Evolutionary conservation across 2,888 invertebrate genomes (phyloP).

Genomic region (Salticus scenicus): DNA sequence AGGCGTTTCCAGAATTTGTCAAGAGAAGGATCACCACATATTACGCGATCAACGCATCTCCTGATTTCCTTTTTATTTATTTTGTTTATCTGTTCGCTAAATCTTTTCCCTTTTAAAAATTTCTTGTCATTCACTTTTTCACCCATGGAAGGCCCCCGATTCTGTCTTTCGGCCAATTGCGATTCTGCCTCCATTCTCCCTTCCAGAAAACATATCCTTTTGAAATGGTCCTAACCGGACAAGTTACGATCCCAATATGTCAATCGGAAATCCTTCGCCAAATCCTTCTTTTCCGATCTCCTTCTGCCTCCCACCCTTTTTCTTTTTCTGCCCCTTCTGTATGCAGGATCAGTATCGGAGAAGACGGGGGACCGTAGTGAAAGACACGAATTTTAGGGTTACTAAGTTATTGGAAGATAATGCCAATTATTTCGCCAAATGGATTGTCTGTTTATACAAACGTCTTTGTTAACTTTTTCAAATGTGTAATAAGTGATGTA

Average conservation of each 20-base stretch:
- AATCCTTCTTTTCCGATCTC: slow-evolving; percentile 64
- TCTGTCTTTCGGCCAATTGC: slow-evolving; percentile 63
- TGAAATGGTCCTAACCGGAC: slow-evolving; percentile 62
- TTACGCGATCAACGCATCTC: slow-evolving; percentile 67
- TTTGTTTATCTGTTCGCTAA: slow-evolving; percentile 2
- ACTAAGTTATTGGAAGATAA: not conserved
- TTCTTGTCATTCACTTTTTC: slow-evolving; percentile 39
- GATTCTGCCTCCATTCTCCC: not conserved
- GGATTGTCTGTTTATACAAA: too few relatives aligned
- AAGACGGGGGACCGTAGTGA: slow-evolving; percentile 34
- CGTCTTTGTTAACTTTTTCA: too few relatives aligned
- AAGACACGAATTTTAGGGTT: slow-evolving; percentile 63
- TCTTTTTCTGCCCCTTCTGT: not conserved
- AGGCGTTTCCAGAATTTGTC: slow-evolving; percentile 68
- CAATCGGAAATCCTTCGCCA: slow-evolving; percentile 65
- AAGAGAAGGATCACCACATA: slow-evolving; percentile 69
- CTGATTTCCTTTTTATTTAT: slow-evolving; percentile 6
- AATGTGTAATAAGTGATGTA: too few relatives aligned
- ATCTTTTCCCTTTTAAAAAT: slow-evolving; percentile 24
- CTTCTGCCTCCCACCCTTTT: not conserved
- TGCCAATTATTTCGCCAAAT: slow-evolving; percentile 24
- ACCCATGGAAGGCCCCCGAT: slow-evolving; percentile 40
- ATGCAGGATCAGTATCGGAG: slow-evolving; percentile 47
- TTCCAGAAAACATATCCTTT: not conserved
- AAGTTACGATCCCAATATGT: slow-evolving; percentile 69